These are phyloP conservation scores for Acleris holmiana DNA, from an alignment of 2,888 invertebrate genomes.

Conservation along the genomic window DNA sequence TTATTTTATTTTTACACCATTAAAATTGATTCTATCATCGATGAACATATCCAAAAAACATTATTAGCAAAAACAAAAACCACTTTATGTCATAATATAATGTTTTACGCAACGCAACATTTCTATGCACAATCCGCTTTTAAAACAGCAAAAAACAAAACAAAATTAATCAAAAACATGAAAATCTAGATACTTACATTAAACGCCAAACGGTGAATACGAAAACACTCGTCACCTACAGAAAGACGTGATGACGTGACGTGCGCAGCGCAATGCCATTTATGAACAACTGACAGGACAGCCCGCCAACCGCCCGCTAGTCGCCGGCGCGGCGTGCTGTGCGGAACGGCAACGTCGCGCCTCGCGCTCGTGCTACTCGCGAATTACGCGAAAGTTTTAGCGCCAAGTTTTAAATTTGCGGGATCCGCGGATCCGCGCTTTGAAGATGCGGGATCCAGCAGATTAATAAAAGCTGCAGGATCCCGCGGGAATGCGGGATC, in stretches of 20 bases:
- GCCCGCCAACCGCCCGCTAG: conserved; percentile 10
- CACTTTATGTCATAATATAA: neutral
- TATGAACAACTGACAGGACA: conserved; percentile 13
- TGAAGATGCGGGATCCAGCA: too few species aligned
- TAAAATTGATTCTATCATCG: neutral
- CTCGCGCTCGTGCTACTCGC: conserved; percentile 7
- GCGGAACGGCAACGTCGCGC: conserved; percentile 11
- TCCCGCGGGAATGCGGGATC: too few species aligned
- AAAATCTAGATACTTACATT: neutral
- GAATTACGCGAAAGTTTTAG: too few species aligned
- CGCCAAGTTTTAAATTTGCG: too few species aligned
- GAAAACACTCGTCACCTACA: too few species aligned
- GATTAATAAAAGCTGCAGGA: too few species aligned
- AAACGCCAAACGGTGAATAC: neutral
- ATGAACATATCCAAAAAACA: neutral
- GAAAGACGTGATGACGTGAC: neutral
- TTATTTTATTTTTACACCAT: neutral
- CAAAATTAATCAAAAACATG: neutral
- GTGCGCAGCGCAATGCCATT: neutral
- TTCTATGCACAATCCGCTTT: neutral
- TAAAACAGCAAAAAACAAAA: neutral
- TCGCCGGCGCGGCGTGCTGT: conserved; percentile 14
- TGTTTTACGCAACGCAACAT: neutral
- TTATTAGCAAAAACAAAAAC: conserved; percentile 1
- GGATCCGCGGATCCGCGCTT: too few species aligned